These are phyloP conservation scores for Pristionchus mayeri DNA, from an alignment of 2,888 invertebrate species.

Conservation along the genomic window DNA sequence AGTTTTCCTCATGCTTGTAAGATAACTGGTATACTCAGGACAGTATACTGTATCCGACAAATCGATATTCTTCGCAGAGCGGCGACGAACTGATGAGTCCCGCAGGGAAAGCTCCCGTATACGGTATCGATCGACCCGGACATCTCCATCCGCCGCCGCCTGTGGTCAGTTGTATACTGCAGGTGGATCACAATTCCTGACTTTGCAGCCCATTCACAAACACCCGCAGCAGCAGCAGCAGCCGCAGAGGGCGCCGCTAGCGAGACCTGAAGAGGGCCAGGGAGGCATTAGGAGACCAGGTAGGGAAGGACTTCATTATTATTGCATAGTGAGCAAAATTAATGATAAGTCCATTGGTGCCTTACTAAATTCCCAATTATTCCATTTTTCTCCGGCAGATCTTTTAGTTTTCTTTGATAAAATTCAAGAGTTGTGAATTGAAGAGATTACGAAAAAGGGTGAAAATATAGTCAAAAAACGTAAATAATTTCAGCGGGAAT, in stretches of 20 bases:
- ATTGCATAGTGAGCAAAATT: no score
- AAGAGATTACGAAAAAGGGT: no score
- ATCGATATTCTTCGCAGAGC: background rate
- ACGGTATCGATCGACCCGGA: slow-evolving; percentile 40
- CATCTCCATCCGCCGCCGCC: slow-evolving; percentile 6
- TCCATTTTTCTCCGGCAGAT: no score
- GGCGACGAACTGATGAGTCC: slow-evolving; percentile 6
- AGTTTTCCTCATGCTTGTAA: no score
- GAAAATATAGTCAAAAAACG: no score
- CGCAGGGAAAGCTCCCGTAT: slow-evolving; percentile 31
- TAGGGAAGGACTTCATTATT: background rate
- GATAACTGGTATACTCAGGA: no score
- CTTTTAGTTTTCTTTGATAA: no score
- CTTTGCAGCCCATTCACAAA: slow-evolving; percentile 14
- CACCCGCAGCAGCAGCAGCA: slow-evolving; percentile 1
- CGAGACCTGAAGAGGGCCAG: background rate
- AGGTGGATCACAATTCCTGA: no score
- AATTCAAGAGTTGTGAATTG: no score
- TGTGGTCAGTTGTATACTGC: background rate
- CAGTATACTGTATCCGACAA: no score
- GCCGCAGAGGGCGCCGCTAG: background rate
- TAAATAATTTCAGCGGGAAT: slow-evolving; percentile 10
- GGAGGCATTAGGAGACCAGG: background rate
- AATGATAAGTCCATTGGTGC: no score
- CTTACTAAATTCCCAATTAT: no score